phyloP scores from a whole-genome alignment of 2,797 vertebrate species.

The Dermochelys coriacea region DNA sequence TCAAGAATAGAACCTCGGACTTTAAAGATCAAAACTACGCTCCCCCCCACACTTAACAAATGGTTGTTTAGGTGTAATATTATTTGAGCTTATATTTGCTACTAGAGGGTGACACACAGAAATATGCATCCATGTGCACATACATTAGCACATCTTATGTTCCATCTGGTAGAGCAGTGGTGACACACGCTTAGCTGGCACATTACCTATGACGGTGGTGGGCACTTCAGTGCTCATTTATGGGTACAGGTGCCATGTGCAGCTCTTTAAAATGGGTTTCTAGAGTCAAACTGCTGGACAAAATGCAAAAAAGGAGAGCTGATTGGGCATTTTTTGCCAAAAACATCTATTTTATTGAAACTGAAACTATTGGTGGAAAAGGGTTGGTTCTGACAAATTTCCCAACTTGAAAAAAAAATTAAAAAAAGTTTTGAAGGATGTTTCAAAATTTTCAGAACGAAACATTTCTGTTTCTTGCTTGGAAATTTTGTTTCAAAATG shows the following conservation, averaged over 20 bases:
- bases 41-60: not conserved
- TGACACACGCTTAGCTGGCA: not conserved
- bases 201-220: not conserved
- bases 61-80: not conserved
- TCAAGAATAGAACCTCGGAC: not conserved
- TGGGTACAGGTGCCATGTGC: not conserved
- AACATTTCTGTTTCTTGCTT: not conserved
- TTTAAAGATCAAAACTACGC: not conserved
- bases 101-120: not conserved
- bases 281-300: not conserved
- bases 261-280: not conserved
- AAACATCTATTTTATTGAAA: not conserved
- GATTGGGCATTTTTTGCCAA: not conserved
- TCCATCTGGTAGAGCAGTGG: not conserved
- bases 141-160: not conserved
- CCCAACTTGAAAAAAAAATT: not conserved
- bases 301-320: not conserved
- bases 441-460: not conserved
- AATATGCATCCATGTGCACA: not conserved
- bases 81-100: not conserved
- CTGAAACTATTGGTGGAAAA: not conserved
- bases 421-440: not conserved
- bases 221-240: not conserved
- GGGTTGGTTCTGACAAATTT: not conserved
- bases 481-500: not conserved